Evolutionary conservation across 2,888 invertebrate genomes (phyloP), one percentile per base, ranked within the genome.

Genomic region (Notocelia uddmanniana): DNA sequence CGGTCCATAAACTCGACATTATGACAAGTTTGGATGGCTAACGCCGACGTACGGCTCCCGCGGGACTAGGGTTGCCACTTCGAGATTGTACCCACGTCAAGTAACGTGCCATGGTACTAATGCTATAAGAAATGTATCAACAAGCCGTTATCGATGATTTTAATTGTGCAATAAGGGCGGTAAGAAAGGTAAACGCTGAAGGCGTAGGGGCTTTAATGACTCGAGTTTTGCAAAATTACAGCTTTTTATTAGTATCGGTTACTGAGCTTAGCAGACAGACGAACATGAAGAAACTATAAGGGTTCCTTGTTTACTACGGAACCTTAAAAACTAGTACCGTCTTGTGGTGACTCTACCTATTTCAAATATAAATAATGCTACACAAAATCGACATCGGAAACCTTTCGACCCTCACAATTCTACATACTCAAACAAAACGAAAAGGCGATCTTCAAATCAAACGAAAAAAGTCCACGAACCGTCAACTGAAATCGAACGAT

Each of bases 31-130:
- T 81, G 80, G 76, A 79, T 74, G 77, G 79, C 78, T 84, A 84
- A 84, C 87, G 86, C 88, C 88, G 83, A 89, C 85, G 87, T 84
- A 88, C 87, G 87, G 80, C 79, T 71, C 87, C 83, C 85, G 37
- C 26, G 81, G 85, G 88, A 84, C 74, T 13, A 50, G 63, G 69
- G 69, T 48, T 63, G 57, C 63, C 54, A 60, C 60, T 62, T 45
- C 54, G 60, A 69, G 60, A 68, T 59, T 59, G 59, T 68, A 59
- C 68, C 68, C 59, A 37, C 50, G 59, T 59, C 68, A 68, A 58
- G 41, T 54, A 62, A 55, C 69, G 52, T 52, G 26, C 59, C 50
- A 37, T 68, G 23, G 15, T 58, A 66, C 54, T 41, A 45, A 55
- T 66, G 66, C 55, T 41, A 55, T 66, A 55, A 66, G 55, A 9